These are phyloP conservation scores for Chionoecetes opilio DNA, from an alignment of 1,140 invertebrate genomes.

Conservation along the genomic window DNA sequence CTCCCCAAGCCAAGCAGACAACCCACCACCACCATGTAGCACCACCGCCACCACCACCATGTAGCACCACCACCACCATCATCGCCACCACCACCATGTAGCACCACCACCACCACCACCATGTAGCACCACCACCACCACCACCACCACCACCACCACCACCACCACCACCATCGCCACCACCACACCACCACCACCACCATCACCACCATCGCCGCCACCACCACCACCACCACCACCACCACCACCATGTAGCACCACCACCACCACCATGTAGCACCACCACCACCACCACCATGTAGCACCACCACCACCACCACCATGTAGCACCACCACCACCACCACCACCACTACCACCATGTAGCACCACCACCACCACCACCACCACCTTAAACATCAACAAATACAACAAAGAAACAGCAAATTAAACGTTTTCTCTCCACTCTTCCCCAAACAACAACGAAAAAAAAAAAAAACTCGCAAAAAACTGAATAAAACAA, in stretches of 20 bases:
- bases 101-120: too few relatives aligned
- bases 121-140: neutral
- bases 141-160: neutral
- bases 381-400: neutral
- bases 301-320: neutral
- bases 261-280: too few relatives aligned
- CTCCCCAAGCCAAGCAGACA: neutral
- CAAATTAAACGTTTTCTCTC: too few relatives aligned
- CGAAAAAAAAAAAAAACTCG: neutral
- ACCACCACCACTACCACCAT: too few relatives aligned
- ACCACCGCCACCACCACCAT: neutral
- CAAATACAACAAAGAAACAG: too few relatives aligned
- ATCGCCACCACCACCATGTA: neutral
- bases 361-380: too few relatives aligned
- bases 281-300: too few relatives aligned
- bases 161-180: too few relatives aligned
- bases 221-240: neutral
- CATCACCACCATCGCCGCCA: neutral
- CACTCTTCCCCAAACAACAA: too few relatives aligned
- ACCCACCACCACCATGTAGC: neutral
- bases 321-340: neutral
- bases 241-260: too few relatives aligned
- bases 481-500: neutral
- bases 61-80: neutral
- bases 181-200: too few relatives aligned